phyloP scores from a whole-genome alignment of 2,113 vertebrate species.

The Poecile atricapillus region DNA sequence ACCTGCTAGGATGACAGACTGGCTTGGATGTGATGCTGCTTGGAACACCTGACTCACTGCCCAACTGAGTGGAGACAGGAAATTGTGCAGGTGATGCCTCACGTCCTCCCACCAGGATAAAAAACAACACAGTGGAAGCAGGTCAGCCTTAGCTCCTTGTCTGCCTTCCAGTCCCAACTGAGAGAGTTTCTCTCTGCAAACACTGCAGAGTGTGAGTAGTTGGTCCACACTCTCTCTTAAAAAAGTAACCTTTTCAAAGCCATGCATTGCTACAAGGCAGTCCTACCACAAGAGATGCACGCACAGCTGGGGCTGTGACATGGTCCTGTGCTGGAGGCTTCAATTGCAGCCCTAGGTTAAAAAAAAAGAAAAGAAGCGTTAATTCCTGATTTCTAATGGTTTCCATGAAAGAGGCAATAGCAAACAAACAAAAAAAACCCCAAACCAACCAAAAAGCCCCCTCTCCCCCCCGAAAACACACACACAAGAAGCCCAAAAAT shows the following conservation, averaged over 20 bases:
- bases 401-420: background rate
- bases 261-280: background rate
- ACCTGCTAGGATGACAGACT: background rate
- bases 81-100: background rate
- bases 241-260: background rate
- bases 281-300: background rate
- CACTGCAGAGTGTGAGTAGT: background rate
- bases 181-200: background rate
- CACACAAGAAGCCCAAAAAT: no score
- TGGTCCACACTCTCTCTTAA: background rate
- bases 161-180: background rate
- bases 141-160: background rate
- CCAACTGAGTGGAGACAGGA: rapidly evolving
- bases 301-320: background rate
- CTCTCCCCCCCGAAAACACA: no score
- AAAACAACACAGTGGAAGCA: background rate
- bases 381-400: background rate
- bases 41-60: background rate
- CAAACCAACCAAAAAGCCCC: no score
- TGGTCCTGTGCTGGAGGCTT: background rate
- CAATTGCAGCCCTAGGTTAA: background rate
- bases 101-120: background rate
- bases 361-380: background rate
- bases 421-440: background rate
- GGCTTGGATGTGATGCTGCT: background rate